phyloP scores from a whole-genome alignment of 2,113 vertebrate species.

The Siniperca chuatsi region DNA sequence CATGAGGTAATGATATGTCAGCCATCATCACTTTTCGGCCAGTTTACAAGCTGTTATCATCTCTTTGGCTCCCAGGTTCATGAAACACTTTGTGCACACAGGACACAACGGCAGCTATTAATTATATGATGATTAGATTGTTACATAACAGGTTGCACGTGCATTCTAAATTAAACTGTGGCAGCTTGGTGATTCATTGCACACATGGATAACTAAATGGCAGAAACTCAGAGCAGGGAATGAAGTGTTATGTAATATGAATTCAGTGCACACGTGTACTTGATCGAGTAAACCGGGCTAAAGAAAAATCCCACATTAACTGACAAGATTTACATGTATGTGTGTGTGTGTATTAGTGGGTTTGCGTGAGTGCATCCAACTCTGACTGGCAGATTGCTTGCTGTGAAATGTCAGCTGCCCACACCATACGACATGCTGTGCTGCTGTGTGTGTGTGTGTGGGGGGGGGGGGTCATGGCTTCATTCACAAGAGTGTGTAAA shows the following conservation, averaged over 20 bases:
- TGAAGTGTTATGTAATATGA: conserved; percentile 54
- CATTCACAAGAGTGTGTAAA: conserved; percentile 48
- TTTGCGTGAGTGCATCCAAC: conserved; percentile 1
- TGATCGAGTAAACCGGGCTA: conserved; percentile 28
- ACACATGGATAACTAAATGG: conserved; percentile 51
- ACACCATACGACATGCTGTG: conserved; percentile 45
- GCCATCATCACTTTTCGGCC: background rate
- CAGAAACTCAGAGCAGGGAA: conserved; percentile 51
- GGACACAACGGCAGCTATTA: background rate
- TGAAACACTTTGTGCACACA: background rate
- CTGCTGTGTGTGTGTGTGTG: background rate
- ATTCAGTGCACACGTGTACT: conserved; percentile 20
- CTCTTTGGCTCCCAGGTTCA: background rate
- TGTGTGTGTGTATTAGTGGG: conserved; percentile 8
- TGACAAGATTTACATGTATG: conserved; percentile 22
- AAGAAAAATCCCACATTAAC: conserved; percentile 46
- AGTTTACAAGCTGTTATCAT: background rate
- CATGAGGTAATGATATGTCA: background rate
- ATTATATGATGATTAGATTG: conserved; percentile 23
- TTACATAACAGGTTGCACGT: conserved; percentile 50
- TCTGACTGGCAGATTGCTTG: conserved; percentile 49
- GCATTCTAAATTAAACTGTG: conserved; percentile 37
- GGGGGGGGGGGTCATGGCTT: background rate
- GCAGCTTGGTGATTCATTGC: conserved; percentile 45
- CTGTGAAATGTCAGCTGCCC: conserved; percentile 68